Evolutionary conservation across 2,113 vertebrate species (phyloP).

Genomic region (Piaya cayana): DNA sequence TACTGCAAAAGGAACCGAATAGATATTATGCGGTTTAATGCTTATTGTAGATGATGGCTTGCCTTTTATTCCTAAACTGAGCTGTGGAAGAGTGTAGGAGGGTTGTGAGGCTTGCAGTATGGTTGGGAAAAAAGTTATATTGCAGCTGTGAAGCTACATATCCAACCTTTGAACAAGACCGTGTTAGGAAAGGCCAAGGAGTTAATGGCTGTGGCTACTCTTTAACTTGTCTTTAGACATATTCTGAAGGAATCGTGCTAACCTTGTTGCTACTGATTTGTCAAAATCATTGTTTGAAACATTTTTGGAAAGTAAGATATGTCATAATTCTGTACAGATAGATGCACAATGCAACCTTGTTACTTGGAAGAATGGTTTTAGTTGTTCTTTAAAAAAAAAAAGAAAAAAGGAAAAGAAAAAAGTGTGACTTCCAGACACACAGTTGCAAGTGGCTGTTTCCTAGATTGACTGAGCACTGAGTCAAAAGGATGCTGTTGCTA

Average conservation of each 20-base stretch:
- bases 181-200: neutral
- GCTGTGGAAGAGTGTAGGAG: neutral
- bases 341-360: neutral
- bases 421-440: neutral
- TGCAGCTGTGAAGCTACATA: neutral
- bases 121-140: neutral
- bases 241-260: neutral
- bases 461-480: neutral
- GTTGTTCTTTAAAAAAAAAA: accelerated
- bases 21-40: neutral
- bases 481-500: neutral
- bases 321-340: neutral
- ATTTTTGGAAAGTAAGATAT: neutral
- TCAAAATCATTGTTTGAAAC: neutral
- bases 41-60: neutral
- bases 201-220: slow-evolving; percentile 1
- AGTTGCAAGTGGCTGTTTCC: neutral
- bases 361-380: neutral
- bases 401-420: neutral
- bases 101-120: neutral
- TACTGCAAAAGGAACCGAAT: neutral
- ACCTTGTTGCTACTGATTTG: neutral
- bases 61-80: neutral
- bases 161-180: neutral
- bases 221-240: slow-evolving; percentile 2